These are phyloP conservation scores for Mactromeris polynyma DNA, from an alignment of 2,888 invertebrate species.

Conservation along the genomic window DNA sequence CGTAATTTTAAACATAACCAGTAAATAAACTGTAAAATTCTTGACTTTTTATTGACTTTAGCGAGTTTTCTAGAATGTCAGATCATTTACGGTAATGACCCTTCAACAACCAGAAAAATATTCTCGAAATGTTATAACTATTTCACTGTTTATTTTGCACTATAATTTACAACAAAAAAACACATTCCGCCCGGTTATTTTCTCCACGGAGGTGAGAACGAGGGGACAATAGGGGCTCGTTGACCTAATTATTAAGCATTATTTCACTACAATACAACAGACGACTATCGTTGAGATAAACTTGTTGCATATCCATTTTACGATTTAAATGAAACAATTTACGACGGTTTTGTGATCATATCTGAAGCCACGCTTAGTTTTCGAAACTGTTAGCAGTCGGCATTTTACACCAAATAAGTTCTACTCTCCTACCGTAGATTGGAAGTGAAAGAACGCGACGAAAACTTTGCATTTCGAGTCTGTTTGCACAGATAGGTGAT, in stretches of 20 bases:
- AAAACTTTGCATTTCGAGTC: background rate
- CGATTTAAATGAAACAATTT: background rate
- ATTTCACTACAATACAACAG: background rate
- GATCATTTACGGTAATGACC: background rate
- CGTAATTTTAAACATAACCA: background rate
- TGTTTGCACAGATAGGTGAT: background rate
- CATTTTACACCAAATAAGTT: background rate
- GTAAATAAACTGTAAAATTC: background rate
- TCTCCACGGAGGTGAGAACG: slow-evolving; percentile 7
- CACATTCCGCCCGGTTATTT: slow-evolving; percentile 23
- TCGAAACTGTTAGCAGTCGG: background rate
- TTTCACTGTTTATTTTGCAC: slow-evolving; percentile 13
- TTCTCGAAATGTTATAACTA: background rate
- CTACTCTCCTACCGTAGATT: background rate
- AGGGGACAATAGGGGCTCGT: slow-evolving; percentile 17
- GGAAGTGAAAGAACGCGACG: background rate
- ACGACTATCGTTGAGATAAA: background rate
- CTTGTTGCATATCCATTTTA: background rate
- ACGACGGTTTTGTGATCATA: background rate
- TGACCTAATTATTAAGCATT: slow-evolving; percentile 13
- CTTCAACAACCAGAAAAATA: background rate
- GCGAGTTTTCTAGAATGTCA: background rate
- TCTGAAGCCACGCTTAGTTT: slow-evolving; percentile 43
- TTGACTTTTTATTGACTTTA: slow-evolving; percentile 5
- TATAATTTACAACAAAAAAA: slow-evolving; percentile 28